Conservation (phyloP, 2,113 vertebrate species). For the Coreoperca whiteheadi region DNA sequence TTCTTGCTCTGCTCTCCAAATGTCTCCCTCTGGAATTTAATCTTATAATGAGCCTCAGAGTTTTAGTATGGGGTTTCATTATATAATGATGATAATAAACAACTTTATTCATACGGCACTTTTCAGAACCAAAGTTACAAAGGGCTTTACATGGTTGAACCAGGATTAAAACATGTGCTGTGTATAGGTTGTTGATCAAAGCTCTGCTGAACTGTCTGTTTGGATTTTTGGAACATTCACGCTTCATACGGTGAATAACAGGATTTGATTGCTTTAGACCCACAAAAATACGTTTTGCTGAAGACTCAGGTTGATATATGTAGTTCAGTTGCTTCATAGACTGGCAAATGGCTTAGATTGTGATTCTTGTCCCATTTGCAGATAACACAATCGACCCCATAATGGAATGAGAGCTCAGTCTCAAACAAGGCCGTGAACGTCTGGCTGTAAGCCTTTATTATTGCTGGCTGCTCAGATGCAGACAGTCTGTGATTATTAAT, state of each 20-base stretch:
- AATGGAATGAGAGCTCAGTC: constrained; percentile 36
- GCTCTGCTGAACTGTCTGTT: no score
- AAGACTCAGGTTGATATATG: constrained; percentile 1
- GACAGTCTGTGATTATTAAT: constrained; percentile 72
- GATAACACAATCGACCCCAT: constrained; percentile 37
- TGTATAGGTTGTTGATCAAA: background rate
- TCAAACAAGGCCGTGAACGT: constrained; percentile 42
- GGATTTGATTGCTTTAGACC: background rate
- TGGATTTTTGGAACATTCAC: no score
- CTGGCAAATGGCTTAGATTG: constrained; percentile 31
- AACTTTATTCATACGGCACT: no score
- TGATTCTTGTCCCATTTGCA: constrained; percentile 20
- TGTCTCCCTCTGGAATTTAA: background rate
- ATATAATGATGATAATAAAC: no score
- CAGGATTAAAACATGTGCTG: no score
- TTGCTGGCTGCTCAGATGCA: constrained; percentile 57
- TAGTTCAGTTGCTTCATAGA: constrained; percentile 35
- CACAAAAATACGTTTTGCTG: constrained; percentile 1
- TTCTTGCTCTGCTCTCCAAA: background rate
- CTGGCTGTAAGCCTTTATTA: constrained; percentile 45
- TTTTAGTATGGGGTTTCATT: background rate
- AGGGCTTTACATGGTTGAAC: no score
- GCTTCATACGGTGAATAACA: background rate
- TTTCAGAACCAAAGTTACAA: no score
- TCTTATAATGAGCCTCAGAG: background rate